A percentile compares a stretch with the other conserved stretches of the same genome.
These are phyloP conservation scores for Micrasema minimum DNA, from an alignment of 1,140 invertebrate species.

Conservation along the genomic window DNA sequence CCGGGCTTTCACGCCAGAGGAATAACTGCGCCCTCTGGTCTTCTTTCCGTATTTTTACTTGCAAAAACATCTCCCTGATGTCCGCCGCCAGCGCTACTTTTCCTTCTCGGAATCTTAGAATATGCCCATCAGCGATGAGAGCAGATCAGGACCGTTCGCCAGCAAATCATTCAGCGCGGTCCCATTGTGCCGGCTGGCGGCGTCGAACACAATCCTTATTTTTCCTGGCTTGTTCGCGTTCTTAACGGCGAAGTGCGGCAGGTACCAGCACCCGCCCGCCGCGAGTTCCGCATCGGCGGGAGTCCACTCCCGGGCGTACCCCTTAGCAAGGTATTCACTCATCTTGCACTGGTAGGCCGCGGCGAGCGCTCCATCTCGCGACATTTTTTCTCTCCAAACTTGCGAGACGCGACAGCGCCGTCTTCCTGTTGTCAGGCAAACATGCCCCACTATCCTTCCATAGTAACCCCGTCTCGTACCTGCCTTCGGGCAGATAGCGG, in stretches of 20 bases:
- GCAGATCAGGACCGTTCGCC: constrained; percentile 52
- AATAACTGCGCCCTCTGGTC: constrained; percentile 54
- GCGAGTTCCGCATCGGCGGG: background rate
- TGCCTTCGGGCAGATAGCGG: background rate
- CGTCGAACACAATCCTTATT: constrained; percentile 55
- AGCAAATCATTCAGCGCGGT: constrained; percentile 53
- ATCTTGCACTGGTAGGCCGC: constrained; percentile 15
- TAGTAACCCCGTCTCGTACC: constrained; percentile 52
- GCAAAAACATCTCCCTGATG: constrained; percentile 48
- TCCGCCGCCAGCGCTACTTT: constrained; percentile 50
- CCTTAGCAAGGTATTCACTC: constrained; percentile 4
- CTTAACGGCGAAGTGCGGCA: constrained; percentile 55
- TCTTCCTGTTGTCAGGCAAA: constrained; percentile 41
- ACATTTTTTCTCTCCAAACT: constrained; percentile 20
- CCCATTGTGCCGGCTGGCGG: constrained; percentile 45
- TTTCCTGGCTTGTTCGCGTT: constrained; percentile 54
- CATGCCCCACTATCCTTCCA: constrained; percentile 47
- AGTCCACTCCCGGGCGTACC: constrained; percentile 29
- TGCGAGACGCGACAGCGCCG: constrained; percentile 29
- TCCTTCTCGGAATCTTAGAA: constrained; percentile 54
- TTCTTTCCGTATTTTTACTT: constrained; percentile 47
- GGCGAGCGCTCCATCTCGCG: background rate
- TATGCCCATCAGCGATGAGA: constrained; percentile 53
- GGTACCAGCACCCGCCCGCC: constrained; percentile 49
- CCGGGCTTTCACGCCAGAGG: constrained; percentile 53